Conservation (phyloP, 2,888 invertebrate species). For the Villa cingulata region DNA sequence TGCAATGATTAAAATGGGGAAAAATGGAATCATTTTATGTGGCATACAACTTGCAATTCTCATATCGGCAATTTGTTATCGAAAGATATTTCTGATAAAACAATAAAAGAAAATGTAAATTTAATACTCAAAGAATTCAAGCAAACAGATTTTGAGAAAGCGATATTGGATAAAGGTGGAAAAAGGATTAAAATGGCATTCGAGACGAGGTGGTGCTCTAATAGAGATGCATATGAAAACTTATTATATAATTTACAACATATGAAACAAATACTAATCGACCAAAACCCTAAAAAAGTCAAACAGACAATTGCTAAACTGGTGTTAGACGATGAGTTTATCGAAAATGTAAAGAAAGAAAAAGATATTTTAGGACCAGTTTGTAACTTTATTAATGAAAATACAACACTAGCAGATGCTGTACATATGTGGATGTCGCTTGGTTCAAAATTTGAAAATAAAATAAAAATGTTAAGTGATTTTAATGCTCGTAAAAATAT, state of each 20-base stretch:
- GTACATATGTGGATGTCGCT: background rate
- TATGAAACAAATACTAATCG: background rate
- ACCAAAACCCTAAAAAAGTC: too few species aligned
- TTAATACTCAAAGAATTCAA: too few species aligned
- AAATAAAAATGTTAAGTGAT: too few species aligned
- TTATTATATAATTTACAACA: background rate
- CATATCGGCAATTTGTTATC: constrained; percentile 16
- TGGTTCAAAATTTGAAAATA: background rate
- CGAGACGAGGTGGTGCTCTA: too few species aligned
- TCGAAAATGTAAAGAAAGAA: constrained; percentile 1
- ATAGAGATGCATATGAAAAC: too few species aligned
- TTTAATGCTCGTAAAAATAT: too few species aligned
- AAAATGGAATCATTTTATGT: too few species aligned
- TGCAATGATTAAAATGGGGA: too few species aligned
- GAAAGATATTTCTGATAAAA: background rate
- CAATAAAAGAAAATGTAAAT: background rate
- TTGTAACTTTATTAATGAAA: background rate
- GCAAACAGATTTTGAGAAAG: too few species aligned
- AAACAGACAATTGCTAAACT: background rate
- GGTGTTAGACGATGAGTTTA: constrained; percentile 10
- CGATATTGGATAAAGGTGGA: too few species aligned
- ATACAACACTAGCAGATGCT: background rate
- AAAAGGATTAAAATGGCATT: too few species aligned
- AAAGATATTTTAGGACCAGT: background rate
- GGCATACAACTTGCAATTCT: constrained; percentile 13